Conservation (phyloP, 2,113 vertebrate species). For the Aplodontia rufa region DNA sequence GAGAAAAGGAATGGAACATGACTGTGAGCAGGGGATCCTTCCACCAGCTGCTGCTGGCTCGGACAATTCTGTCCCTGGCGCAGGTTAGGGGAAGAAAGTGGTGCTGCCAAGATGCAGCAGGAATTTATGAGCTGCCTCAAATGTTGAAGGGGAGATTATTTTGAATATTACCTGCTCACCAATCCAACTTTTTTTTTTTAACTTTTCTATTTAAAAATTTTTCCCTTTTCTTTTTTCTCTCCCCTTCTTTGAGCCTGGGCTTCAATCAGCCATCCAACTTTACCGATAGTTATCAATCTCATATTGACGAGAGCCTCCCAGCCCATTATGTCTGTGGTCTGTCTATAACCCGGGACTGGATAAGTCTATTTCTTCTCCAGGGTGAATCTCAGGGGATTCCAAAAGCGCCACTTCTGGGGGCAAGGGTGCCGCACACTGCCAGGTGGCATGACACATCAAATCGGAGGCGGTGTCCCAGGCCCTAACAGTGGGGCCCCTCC, state of each 20-base stretch:
- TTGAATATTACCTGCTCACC: background rate
- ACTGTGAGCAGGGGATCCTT: rapidly evolving
- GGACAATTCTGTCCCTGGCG: background rate
- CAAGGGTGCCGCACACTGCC: background rate
- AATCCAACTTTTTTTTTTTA: background rate
- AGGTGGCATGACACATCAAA: background rate
- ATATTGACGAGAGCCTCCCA: background rate
- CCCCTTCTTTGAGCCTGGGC: background rate
- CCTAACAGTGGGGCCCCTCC: background rate
- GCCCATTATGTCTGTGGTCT: background rate
- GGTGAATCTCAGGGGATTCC: background rate
- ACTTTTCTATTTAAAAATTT: no score
- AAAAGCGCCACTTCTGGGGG: conserved; percentile 28
- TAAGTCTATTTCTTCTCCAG: conserved; percentile 26
- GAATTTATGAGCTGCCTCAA: rapidly evolving
- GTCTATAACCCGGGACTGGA: conserved; percentile 45
- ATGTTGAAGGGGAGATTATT: rapidly evolving
- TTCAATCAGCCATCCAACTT: background rate
- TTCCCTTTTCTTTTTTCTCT: background rate
- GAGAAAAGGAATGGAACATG: background rate
- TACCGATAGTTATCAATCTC: background rate
- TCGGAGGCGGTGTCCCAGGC: background rate
- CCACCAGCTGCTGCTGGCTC: background rate
- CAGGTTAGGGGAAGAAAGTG: background rate
- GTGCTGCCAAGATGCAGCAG: rapidly evolving